Evolutionary conservation across 2,113 vertebrate genomes (phyloP).

Genomic region (Ranitomeya imitator): DNA sequence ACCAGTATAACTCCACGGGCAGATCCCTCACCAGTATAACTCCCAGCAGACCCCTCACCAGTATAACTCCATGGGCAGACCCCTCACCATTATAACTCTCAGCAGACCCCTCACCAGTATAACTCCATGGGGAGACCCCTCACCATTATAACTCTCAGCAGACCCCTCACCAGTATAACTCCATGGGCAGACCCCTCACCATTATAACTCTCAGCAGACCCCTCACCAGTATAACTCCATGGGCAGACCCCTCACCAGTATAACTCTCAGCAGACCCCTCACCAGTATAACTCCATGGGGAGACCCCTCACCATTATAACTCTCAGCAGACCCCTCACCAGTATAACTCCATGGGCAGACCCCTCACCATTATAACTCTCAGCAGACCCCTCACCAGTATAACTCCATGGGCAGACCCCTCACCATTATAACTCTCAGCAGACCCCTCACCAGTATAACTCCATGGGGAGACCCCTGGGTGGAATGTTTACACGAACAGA

Average conservation of each 20-base stretch:
- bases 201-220: background rate
- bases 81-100: background rate
- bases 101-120: background rate
- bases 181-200: too few species aligned
- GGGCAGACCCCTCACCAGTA: background rate
- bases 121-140: background rate
- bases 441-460: background rate
- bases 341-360: background rate
- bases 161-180: background rate
- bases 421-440: background rate
- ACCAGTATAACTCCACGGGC: too few species aligned
- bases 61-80: too few species aligned
- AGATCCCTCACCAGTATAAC: too few species aligned
- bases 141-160: background rate
- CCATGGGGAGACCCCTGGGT: too few species aligned
- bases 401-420: background rate
- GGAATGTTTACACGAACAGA: too few species aligned
- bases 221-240: background rate
- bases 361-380: background rate
- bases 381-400: too few species aligned
- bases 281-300: background rate
- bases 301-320: too few species aligned
- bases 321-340: background rate
- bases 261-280: background rate
- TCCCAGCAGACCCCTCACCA: too few species aligned